Base-by-base conservation (phyloP, 2,888 invertebrate genomes). In the Drosophila infuscata region DNA sequence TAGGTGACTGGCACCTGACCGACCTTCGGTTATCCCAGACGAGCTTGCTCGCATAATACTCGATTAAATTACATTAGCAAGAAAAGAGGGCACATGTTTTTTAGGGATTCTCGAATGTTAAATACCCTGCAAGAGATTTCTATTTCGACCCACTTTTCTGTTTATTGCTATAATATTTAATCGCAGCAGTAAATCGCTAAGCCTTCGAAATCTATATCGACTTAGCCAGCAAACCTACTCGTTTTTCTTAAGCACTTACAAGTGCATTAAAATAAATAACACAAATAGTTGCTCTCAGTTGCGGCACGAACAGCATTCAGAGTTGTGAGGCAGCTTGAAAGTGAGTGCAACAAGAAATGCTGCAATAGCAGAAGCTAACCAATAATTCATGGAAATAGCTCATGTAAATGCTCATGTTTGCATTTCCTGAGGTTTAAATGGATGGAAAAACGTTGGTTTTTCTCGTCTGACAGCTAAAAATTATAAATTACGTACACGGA, bases 31-130 rank as follows among this genome's bases (percentile, higher is more conserved):
- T 46, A 30, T n/a, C 12, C 30, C 57, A 54, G 35, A 15, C 48
- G 11, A 25, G 25, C 49, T 56, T 64, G 46, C 62, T 70, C 60
- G 52, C 68, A 66, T 72, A 63, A 68, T 56, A 59, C 57, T 64
- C 61, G 41, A 64, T 76, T 33, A 72, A 88, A 86, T 72, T 75
- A 38, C 67, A 78, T 78, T 71, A 70, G 46, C 54, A 48, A 33
- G 51, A 58, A 51, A 70, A 62, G 11, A 35, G 36, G 48, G 33
- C 30, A 33, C 0, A 9, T 1, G 20, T 0, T 8, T 12, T 1
- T 29, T 32, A 9, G 11, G 25, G 20, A 17, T 17, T 41, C 1
- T 0, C n/a, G 20, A 63, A 65, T 11, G 11, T 30, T 29, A 32
- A 8, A 67, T 60, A 49, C 66, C 6, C 59, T 65, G 43, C 20